These are phyloP conservation scores for Esox lucius DNA, from an alignment of 2,797 vertebrate species.

Conservation along the genomic window DNA sequence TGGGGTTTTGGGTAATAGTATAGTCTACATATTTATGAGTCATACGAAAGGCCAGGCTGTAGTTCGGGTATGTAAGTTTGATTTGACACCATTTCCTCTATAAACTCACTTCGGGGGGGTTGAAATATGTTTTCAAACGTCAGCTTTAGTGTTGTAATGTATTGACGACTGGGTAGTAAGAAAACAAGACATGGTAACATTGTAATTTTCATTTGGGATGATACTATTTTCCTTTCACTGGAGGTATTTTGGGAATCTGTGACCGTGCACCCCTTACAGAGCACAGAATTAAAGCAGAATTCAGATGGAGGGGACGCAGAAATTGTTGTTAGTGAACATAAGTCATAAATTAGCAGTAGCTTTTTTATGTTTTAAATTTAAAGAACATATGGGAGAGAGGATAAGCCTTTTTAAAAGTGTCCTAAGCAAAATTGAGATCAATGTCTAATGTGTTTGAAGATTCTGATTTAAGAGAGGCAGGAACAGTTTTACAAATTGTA, in stretches of 20 bases:
- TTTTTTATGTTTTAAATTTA: constrained; percentile 16
- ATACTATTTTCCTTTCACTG: constrained; percentile 2
- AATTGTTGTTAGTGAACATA: constrained; percentile 12
- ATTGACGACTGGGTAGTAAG: too few relatives aligned
- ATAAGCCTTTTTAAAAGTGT: background rate
- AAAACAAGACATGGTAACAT: background rate
- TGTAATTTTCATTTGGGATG: background rate
- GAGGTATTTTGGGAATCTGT: constrained; percentile 55
- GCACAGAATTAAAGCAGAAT: constrained; percentile 13
- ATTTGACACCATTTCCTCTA: background rate
- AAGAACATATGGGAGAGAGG: constrained; percentile 9
- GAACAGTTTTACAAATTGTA: constrained; percentile 14
- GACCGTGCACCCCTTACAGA: constrained; percentile 44
- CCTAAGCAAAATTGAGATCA: background rate
- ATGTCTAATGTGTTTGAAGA: constrained; percentile 15
- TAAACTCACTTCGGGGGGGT: background rate
- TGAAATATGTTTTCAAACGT: background rate
- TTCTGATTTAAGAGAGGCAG: constrained; percentile 16
- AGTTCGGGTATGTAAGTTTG: background rate
- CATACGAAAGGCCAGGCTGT: background rate
- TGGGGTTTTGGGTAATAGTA: too few relatives aligned
- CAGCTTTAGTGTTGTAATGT: background rate
- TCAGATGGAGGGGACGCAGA: background rate
- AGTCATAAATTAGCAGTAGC: constrained; percentile 11
- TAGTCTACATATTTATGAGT: too few relatives aligned